phyloP scores from a whole-genome alignment of 2,113 vertebrate genomes.

The Bungarus multicinctus region DNA sequence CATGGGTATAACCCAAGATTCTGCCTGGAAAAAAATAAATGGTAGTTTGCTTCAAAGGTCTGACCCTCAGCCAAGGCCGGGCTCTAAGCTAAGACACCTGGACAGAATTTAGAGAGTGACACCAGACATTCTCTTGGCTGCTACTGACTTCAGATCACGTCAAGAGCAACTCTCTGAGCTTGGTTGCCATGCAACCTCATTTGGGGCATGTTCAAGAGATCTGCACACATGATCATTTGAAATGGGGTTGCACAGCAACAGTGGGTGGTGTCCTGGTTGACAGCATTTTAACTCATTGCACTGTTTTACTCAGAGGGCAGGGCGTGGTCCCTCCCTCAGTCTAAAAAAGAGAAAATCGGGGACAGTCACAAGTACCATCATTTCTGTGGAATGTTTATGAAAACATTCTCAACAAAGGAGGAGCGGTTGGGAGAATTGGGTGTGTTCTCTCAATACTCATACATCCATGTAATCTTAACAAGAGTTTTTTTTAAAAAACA shows the following conservation, averaged over 20 bases:
- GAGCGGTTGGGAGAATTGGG: not conserved
- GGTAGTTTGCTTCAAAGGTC: conserved; percentile 23
- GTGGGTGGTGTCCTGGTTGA: not conserved
- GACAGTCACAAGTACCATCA: not conserved
- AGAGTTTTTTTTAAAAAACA: not conserved
- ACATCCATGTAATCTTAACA: not conserved
- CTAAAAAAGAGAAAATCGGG: not conserved
- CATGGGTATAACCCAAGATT: conserved; percentile 23
- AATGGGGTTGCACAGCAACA: not conserved
- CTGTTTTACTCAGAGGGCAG: not conserved
- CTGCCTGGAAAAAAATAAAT: conserved; percentile 16
- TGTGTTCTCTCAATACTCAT: not conserved
- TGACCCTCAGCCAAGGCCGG: conserved; percentile 7
- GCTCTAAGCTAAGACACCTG: conserved; percentile 17
- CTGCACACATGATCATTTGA: not conserved
- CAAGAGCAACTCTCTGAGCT: not conserved
- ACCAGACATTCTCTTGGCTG: conserved; percentile 22
- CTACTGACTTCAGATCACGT: conserved; percentile 2
- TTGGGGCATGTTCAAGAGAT: not conserved
- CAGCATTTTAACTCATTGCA: not conserved
- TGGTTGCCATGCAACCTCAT: not conserved
- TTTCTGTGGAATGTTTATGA: not conserved
- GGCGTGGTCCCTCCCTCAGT: not conserved
- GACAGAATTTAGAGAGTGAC: conserved; percentile 31
- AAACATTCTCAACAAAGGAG: not conserved